Percentiles rank a stretch among this genome's conserved stretches.
These are phyloP conservation scores for Platysteira castanea DNA, from an alignment of 2,113 vertebrate genomes.

Conservation along the genomic window DNA sequence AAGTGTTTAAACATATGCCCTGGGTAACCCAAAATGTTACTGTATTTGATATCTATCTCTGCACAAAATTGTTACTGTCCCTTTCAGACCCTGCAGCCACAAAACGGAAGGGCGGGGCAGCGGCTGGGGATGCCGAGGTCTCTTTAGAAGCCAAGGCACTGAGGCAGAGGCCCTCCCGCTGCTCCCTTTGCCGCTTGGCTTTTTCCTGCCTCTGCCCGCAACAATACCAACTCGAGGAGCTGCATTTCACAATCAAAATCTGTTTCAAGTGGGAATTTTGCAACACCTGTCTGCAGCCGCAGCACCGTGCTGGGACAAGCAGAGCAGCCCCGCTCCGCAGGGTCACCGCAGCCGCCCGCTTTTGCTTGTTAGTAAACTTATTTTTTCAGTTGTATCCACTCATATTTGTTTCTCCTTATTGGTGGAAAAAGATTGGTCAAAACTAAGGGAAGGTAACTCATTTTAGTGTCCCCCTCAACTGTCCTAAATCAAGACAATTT, in stretches of 20 bases:
- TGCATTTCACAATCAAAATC: not conserved
- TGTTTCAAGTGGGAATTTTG: not conserved
- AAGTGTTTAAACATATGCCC: not conserved
- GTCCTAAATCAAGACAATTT: not conserved
- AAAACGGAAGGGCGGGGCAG: rapidly evolving
- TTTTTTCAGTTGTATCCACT: not conserved
- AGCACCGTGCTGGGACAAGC: rapidly evolving
- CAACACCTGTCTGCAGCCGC: not conserved
- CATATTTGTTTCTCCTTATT: not conserved
- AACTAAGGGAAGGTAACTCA: not conserved
- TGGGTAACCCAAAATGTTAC: not conserved
- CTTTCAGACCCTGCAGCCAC: not conserved
- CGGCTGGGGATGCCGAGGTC: rapidly evolving
- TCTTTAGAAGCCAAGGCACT: not conserved
- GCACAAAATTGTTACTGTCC: not conserved
- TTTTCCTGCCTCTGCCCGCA: not conserved
- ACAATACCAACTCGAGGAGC: too few species aligned
- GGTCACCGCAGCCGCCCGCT: rapidly evolving
- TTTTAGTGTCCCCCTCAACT: not conserved
- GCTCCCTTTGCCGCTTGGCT: not conserved
- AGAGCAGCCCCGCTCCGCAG: rapidly evolving
- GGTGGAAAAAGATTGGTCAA: not conserved
- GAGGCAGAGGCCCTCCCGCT: not conserved
- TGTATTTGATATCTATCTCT: not conserved
- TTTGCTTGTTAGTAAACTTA: not conserved